phyloP scores from a whole-genome alignment of 2,888 invertebrate genomes.

The Phortica okadai region DNA sequence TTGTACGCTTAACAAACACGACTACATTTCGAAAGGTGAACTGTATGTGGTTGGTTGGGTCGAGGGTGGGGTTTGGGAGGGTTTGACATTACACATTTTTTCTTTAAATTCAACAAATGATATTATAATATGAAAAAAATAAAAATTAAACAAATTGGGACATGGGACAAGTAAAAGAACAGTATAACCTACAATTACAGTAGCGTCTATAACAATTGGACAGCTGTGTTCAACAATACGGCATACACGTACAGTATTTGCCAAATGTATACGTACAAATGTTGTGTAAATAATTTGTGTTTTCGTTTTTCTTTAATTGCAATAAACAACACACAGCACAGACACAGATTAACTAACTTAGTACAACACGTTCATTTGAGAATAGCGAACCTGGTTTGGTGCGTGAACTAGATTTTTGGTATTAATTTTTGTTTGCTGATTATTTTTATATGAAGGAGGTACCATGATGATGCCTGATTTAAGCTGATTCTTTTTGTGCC shows the following conservation, averaged over 20 bases:
- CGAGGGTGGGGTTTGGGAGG: not conserved
- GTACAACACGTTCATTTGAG: constrained; percentile 5
- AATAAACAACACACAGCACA: constrained; percentile 49
- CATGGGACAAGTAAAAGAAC: not conserved
- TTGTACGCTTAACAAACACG: not conserved
- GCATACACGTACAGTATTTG: not conserved
- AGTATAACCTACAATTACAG: constrained; percentile 23
- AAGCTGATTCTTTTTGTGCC: not conserved
- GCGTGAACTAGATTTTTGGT: constrained; percentile 29
- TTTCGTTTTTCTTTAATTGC: not conserved
- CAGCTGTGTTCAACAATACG: not conserved
- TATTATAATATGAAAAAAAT: not conserved
- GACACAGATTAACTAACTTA: not conserved
- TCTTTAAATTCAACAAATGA: not conserved
- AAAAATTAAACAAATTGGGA: not conserved
- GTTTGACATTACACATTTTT: constrained; percentile 1
- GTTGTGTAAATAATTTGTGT: not conserved
- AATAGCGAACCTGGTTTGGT: constrained; percentile 29
- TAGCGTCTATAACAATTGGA: constrained; percentile 14
- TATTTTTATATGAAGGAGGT: constrained; percentile 27
- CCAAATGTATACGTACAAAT: constrained; percentile 1
- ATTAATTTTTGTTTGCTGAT: constrained; percentile 32
- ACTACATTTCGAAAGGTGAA: not conserved
- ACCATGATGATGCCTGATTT: constrained; percentile 30
- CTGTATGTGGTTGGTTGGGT: not conserved